Evolutionary conservation across 2,797 vertebrate genomes (phyloP).

Genomic region (Decapterus maruadsi): DNA sequence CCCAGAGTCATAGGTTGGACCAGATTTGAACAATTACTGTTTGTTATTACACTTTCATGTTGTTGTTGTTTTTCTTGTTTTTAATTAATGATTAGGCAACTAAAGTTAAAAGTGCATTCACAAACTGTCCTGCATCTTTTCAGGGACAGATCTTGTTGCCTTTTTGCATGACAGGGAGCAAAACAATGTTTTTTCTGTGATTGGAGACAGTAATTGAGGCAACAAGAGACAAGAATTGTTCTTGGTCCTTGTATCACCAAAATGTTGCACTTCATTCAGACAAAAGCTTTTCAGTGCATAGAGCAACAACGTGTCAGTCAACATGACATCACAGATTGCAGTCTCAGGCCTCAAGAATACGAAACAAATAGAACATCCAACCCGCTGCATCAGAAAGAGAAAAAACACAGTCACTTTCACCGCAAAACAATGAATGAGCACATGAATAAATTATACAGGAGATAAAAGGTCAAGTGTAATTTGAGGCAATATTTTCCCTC

Average conservation of each 20-base stretch:
- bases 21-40: not conserved
- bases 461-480: slow-evolving; percentile 56
- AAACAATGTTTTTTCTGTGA: not conserved
- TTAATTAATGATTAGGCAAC: not conserved
- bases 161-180: slow-evolving; percentile 22
- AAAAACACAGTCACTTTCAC: slow-evolving; percentile 35
- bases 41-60: not conserved
- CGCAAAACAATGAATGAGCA: slow-evolving; percentile 23
- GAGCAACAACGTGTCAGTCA: slow-evolving; percentile 52
- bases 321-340: slow-evolving; percentile 46
- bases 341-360: slow-evolving; percentile 39
- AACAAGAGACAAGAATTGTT: slow-evolving; percentile 30
- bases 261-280: slow-evolving; percentile 30
- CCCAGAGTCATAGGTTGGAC: not conserved
- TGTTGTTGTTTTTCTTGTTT: not conserved
- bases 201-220: slow-evolving; percentile 46
- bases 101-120: not conserved
- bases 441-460: slow-evolving; percentile 53
- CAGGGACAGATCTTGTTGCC: not conserved
- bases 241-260: slow-evolving; percentile 34
- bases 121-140: slow-evolving; percentile 4
- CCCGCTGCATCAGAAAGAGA: slow-evolving; percentile 18
- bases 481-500: slow-evolving; percentile 45
- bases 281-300: slow-evolving; percentile 40
- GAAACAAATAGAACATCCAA: slow-evolving; percentile 48